phyloP scores from a whole-genome alignment of 2,888 invertebrate species.

The Orchestes rusci region DNA sequence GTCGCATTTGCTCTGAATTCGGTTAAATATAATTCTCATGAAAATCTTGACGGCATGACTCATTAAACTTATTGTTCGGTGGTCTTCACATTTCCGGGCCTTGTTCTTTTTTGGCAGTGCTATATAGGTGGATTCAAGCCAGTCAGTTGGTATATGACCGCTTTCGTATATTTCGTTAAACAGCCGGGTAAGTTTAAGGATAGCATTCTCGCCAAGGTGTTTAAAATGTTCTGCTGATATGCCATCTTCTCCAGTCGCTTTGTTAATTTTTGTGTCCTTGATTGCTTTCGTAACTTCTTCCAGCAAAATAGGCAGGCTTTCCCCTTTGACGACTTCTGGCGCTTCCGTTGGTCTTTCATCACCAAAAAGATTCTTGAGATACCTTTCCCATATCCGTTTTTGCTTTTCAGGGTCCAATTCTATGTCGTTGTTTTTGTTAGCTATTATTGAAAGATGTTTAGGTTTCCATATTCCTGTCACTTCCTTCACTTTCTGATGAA shows the following conservation, averaged over 20 bases:
- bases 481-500: too few species aligned
- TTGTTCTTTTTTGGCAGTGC: too few species aligned
- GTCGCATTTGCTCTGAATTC: neutral
- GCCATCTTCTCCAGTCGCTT: neutral
- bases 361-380: neutral
- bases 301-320: neutral
- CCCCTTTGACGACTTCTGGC: too few species aligned
- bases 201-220: neutral
- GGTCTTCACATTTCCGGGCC: too few species aligned
- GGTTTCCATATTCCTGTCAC: neutral
- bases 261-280: neutral
- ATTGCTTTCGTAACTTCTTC: neutral
- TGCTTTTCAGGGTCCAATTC: neutral
- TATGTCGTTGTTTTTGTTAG: neutral
- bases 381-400: neutral
- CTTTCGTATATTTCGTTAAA: too few species aligned
- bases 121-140: conserved; percentile 43
- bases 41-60: neutral
- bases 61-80: neutral
- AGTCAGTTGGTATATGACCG: too few species aligned
- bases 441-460: neutral
- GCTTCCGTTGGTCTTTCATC: neutral
- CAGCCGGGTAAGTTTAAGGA: too few species aligned
- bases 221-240: neutral
- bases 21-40: neutral